Conservation (phyloP, 2,888 invertebrate species). For the Caenorhabditis sp. region DNA sequence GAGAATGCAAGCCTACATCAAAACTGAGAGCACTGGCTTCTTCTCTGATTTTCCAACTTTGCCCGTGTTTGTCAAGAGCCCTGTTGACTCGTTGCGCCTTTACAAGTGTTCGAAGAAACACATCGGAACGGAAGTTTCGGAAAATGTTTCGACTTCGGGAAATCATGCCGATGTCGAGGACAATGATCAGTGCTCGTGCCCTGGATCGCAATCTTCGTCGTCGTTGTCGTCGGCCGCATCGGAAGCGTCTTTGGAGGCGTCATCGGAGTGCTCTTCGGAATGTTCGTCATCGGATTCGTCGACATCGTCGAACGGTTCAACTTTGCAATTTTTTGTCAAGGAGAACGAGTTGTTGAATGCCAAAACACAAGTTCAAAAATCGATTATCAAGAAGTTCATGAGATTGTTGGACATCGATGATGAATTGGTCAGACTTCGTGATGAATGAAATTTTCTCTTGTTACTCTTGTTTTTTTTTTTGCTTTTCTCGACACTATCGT, state of each 20-base stretch:
- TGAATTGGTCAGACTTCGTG: background rate
- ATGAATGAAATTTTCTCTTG: background rate
- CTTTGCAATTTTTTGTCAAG: background rate
- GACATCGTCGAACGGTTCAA: background rate
- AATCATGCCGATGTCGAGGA: background rate
- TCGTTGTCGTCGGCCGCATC: conserved; percentile 4
- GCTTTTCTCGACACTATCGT: no score
- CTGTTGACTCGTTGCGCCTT: background rate
- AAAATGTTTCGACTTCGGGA: conserved; percentile 1
- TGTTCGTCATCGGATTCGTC: conserved; percentile 12
- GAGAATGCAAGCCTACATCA: background rate
- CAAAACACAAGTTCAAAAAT: background rate
- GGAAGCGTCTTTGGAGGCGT: conserved; percentile 2
- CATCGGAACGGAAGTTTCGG: background rate
- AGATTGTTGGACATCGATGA: background rate
- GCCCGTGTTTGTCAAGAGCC: conserved; percentile 4
- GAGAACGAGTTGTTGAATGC: background rate
- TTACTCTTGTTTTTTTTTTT: background rate
- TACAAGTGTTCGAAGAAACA: conserved; percentile 1
- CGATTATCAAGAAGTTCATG: background rate
- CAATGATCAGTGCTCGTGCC: background rate
- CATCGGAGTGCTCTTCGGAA: conserved; percentile 13
- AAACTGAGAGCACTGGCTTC: background rate
- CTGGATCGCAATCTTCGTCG: background rate
- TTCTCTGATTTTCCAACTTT: background rate